phyloP scores from a whole-genome alignment of 2,113 vertebrate species.

The Poeciliopsis occidentalis region DNA sequence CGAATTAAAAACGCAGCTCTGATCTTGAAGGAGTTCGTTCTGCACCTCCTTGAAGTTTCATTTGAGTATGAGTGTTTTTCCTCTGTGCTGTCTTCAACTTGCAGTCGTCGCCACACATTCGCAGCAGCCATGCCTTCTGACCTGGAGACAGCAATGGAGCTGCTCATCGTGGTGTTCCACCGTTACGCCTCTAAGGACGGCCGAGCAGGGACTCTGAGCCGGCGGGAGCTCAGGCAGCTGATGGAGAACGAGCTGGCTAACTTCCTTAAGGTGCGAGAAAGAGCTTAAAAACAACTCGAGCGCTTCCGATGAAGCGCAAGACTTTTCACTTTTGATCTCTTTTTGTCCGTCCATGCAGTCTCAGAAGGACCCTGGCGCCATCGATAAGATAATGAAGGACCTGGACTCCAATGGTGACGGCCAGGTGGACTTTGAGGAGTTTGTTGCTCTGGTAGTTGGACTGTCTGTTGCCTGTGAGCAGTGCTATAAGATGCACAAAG shows the following conservation, averaged over 20 bases:
- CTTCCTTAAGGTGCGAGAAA: conserved; percentile 81
- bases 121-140: conserved; percentile 83
- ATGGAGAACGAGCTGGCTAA: conserved; percentile 83
- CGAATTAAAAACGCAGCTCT: neutral
- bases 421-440: conserved; percentile 93
- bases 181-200: conserved; percentile 81
- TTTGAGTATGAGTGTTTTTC: neutral
- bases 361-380: conserved; percentile 86
- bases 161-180: conserved; percentile 89
- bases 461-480: conserved; percentile 93
- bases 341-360: conserved; percentile 61
- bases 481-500: conserved; percentile 79
- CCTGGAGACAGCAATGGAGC: conserved; percentile 89
- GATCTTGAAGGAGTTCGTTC: neutral
- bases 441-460: conserved; percentile 90
- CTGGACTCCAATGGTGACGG: conserved; percentile 89
- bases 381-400: conserved; percentile 94
- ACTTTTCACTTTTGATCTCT: neutral
- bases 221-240: conserved; percentile 81
- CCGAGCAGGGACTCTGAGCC: conserved; percentile 75
- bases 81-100: neutral
- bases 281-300: neutral
- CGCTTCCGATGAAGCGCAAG: neutral
- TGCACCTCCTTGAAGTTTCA: neutral
- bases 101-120: conserved; percentile 20